Base-by-base conservation (phyloP, 2,113 vertebrate species). In the Bubalus kerabau region DNA sequence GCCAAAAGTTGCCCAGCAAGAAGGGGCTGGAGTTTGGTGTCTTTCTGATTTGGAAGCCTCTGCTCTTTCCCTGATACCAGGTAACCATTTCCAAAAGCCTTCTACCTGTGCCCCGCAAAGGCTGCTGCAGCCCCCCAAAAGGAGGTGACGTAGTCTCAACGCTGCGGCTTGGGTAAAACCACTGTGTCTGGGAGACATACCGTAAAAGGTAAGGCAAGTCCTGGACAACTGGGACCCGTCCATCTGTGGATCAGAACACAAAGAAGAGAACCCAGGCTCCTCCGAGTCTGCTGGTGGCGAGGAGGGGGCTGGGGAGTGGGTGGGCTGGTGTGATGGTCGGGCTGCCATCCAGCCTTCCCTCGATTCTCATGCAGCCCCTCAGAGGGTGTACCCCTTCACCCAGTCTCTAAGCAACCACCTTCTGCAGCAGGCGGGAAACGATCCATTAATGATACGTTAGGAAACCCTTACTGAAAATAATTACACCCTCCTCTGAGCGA, bases 401-500 rank as follows among this genome's bases (percentile, higher is more conserved):
- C 94, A 97, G 97, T 98, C 98, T 97, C 98, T 40, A 97, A 84
- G 98, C 98, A 98, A 97, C 97, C 6, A 40, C 26, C 94, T 95
- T 76, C 57, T 17, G 94, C 91, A 46, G 95, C 24, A 3, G 80
- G 91, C 30, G 10, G 86, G 95, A 97, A 96, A 54, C 32, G 43
- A 93, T 80, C 80, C 87, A 89, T 92, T 98, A 97, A 97, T 97
- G 96, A 97, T 60, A 92, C 15, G 76, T 95, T 97, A 95, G 96
- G 85, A 97, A 97, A 89, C 90, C 97, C 95, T 97, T 30, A 6
- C 84, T 50, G 97, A 97, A 93, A 87, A 93, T 95, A 96, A 97
- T 96, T 87, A 80, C 92, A 82, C 95, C 93, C 95, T 94, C 93
- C 87, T 67, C 82, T 1, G 91, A 85, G 93, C 24, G 3, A 67